Evolutionary conservation across 2,888 invertebrate species (phyloP).

Genomic region (Oasisia sp.): DNA sequence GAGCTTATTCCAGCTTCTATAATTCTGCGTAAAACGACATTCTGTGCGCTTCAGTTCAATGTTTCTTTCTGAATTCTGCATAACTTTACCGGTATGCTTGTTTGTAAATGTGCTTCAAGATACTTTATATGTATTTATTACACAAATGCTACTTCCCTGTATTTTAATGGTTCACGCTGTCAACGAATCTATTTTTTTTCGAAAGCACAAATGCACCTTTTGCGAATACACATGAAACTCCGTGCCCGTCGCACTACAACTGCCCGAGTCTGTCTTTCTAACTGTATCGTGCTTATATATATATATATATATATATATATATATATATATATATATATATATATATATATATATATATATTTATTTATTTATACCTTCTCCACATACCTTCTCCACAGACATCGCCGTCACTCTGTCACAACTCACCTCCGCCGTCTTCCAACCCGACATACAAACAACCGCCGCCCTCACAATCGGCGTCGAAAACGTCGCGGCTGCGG

Average conservation of each 20-base stretch:
- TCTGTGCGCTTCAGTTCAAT: not conserved
- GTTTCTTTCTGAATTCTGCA: not conserved
- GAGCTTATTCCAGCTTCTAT: too few relatives aligned
- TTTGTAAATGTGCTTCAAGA: not conserved
- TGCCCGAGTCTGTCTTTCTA: not conserved
- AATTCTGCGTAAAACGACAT: too few relatives aligned
- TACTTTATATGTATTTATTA: not conserved
- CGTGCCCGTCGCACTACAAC: not conserved
- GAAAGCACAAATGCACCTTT: not conserved
- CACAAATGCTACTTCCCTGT: not conserved
- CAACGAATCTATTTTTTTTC: not conserved
- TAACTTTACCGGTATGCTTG: not conserved
- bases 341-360: too few relatives aligned
- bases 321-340: too few relatives aligned
- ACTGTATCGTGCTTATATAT: too few relatives aligned
- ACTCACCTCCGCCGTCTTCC: not conserved
- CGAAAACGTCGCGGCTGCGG: constrained; percentile 10
- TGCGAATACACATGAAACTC: not conserved
- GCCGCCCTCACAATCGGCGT: not conserved
- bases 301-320: too few relatives aligned
- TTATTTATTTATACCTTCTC: too few relatives aligned
- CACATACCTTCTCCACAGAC: not conserved
- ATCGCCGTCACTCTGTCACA: not conserved
- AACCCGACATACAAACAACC: not conserved
- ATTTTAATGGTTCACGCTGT: not conserved